Evolutionary conservation across 2,113 vertebrate species (phyloP), one percentile per base, ranked within the genome.

Genomic region (Embiotoca jacksoni): DNA sequence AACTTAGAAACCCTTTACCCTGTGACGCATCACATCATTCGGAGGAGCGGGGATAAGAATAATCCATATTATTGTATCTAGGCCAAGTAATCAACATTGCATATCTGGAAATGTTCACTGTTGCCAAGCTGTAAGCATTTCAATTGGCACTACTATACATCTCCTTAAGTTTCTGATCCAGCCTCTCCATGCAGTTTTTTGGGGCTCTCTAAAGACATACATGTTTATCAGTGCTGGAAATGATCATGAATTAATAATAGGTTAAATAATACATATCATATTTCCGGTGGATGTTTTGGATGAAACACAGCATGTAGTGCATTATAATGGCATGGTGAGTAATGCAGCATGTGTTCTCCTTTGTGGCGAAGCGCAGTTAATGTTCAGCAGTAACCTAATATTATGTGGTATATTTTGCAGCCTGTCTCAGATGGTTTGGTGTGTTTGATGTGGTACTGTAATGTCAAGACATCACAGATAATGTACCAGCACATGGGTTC

Each of bases 61-160:
- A 90, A 92, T 92, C 86, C 75, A 84, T 88, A 85, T 82, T 84
- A 82, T 89, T 89, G 91, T 91, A 91, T 91, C 83, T 91, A 86
- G 91, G 91, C 90, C 90, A 91, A 86, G 84, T 76, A 85, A 91
- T 90, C 89, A 91, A 87, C 84, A 75, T 63, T 44, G 82, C 83
- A 59, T 74, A 83, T 83, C 81, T 81, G 79, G 47, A 87, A 80
- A 74, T 57, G 71, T 56, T 81, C 67, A 23, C 53, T 76, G 73
- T 56, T 85, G 85, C 82, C 81, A 75, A 61, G 85, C 80, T 81
- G 80, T 61, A 53, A 65, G 81, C 33, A 36, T 72, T 73, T 76
- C 60, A 54, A 6, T 67, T 75, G 63, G 72, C 78, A 30, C 68
- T 33, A 11, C 62, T 15, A 52, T 54, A 54, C 56, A 41, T 70